Conservation (phyloP, 2,797 vertebrate genomes). For the Gymnocypris eckloni region DNA sequence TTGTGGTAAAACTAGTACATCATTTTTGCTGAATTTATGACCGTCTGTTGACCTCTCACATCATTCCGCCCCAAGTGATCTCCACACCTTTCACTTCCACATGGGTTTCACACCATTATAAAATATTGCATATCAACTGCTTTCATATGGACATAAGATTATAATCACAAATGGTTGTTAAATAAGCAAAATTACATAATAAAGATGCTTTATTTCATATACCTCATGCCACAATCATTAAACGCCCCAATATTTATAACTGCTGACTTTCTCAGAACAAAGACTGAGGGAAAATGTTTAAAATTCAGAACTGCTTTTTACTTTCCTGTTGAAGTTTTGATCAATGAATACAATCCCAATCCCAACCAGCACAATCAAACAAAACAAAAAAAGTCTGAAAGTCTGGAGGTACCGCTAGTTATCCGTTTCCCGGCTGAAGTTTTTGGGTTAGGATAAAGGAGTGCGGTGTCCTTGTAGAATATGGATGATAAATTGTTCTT, state of each 20-base stretch:
- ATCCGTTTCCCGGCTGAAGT: slow-evolving; percentile 66
- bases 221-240: neutral
- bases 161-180: neutral
- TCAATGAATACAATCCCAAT: slow-evolving; percentile 56
- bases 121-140: neutral
- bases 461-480: slow-evolving; percentile 65
- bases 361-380: slow-evolving; percentile 42
- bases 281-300: slow-evolving; percentile 1
- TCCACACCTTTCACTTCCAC: slow-evolving; percentile 20
- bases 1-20: neutral
- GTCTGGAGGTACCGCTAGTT: slow-evolving; percentile 57
- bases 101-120: slow-evolving; percentile 27
- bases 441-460: slow-evolving; percentile 68
- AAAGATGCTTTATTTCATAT: neutral
- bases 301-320: slow-evolving; percentile 29
- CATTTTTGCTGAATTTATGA: slow-evolving; percentile 17
- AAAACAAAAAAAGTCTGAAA: slow-evolving; percentile 41
- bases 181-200: neutral
- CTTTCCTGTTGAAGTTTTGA: slow-evolving; percentile 50
- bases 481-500: slow-evolving; percentile 66
- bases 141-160: neutral
- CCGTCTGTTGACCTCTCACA: slow-evolving; percentile 44
- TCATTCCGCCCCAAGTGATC: slow-evolving; percentile 21
- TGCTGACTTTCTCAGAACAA: slow-evolving; percentile 15
- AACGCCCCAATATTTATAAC: neutral